Evolutionary conservation across 2,888 invertebrate genomes (phyloP).

Genomic region (Steromphala cineraria): DNA sequence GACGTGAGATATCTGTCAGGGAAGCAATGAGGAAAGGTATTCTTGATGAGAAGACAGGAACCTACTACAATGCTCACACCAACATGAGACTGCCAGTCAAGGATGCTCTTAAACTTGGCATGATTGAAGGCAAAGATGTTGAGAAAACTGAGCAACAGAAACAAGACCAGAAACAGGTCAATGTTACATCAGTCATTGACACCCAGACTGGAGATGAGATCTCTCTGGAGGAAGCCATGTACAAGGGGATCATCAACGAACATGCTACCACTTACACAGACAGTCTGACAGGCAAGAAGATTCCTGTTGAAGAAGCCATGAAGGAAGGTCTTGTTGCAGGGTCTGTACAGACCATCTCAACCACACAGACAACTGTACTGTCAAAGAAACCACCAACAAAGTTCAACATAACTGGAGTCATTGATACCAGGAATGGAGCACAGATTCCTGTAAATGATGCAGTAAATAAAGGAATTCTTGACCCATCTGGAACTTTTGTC

Average conservation of each 20-base stretch:
- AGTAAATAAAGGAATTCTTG: constrained; percentile 86
- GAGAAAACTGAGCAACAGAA: constrained; percentile 48
- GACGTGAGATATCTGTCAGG: constrained; percentile 72
- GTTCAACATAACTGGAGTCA: constrained; percentile 76
- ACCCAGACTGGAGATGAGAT: constrained; percentile 86
- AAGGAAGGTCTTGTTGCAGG: constrained; percentile 86
- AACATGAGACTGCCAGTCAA: constrained; percentile 86
- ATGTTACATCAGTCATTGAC: constrained; percentile 81
- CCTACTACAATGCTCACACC: constrained; percentile 82
- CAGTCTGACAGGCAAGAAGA: constrained; percentile 83
- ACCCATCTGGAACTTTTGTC: constrained; percentile 84
- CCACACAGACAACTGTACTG: constrained; percentile 52
- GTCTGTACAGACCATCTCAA: constrained; percentile 82
- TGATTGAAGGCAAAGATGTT: constrained; percentile 52
- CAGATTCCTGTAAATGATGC: constrained; percentile 89
- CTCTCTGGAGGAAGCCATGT: constrained; percentile 88
- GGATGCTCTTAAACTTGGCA: constrained; percentile 80
- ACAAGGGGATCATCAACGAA: constrained; percentile 85
- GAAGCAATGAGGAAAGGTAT: constrained; percentile 91
- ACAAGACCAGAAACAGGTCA: constrained; percentile 52
- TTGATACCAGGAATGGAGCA: constrained; percentile 86
- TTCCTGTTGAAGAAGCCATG: constrained; percentile 89
- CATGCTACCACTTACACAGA: constrained; percentile 90
- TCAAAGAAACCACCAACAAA: constrained; percentile 55
- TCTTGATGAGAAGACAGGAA: constrained; percentile 83